Evolutionary conservation across 2,888 invertebrate species (phyloP).

Genomic region (Diaprepes abbreviatus): DNA sequence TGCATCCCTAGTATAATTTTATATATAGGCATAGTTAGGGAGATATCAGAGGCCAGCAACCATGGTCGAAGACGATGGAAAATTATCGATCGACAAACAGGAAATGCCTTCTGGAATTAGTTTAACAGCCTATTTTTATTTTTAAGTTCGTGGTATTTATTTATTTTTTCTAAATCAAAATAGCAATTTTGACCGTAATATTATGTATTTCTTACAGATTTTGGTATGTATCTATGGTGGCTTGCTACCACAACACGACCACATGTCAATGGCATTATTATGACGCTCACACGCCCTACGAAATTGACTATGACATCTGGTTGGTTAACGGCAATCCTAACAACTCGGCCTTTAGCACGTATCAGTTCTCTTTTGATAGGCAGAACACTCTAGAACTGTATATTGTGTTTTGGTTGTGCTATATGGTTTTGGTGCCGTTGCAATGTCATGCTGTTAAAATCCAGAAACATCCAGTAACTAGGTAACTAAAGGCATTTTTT

Average conservation of each 20-base stretch:
- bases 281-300: conserved; percentile 65
- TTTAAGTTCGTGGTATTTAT: too few relatives aligned
- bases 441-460: conserved; percentile 92
- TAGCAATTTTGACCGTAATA: too few relatives aligned
- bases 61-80: too few relatives aligned
- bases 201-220: conserved; percentile 79
- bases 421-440: conserved; percentile 85
- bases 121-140: too few relatives aligned
- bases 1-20: too few relatives aligned
- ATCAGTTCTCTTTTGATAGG: conserved; percentile 97
- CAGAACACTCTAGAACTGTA: conserved; percentile 92
- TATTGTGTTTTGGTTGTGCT: conserved; percentile 88
- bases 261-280: conserved; percentile 90
- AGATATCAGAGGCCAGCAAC: too few relatives aligned
- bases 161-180: too few relatives aligned
- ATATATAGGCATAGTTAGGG: too few relatives aligned
- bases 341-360: conserved; percentile 87
- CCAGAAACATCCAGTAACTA: conserved; percentile 92
- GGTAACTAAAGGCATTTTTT: too few relatives aligned
- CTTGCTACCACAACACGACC: conserved; percentile 86
- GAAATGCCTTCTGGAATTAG: too few relatives aligned
- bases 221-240: conserved; percentile 96
- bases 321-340: conserved; percentile 97
- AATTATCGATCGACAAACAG: too few relatives aligned
- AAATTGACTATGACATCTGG: conserved; percentile 91